Conservation (phyloP, 2,113 vertebrate species). For the Anarhynchus alexandrinus region DNA sequence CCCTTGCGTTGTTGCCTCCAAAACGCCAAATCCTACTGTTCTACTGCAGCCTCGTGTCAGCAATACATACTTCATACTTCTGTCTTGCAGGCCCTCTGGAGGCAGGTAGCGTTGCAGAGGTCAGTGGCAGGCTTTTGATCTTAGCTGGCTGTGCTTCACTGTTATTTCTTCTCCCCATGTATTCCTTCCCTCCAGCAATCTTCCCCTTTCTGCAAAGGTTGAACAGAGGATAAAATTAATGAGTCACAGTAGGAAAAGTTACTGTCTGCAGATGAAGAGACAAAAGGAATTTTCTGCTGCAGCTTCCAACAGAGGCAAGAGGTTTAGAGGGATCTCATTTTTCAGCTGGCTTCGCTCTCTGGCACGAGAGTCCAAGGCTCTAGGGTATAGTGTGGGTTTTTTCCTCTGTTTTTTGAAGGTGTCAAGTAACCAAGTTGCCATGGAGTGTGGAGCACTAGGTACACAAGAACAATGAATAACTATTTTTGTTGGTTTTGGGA, state of each 20-base stretch:
- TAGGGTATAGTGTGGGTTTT: neutral
- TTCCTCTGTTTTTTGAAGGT: neutral
- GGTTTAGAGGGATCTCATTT: neutral
- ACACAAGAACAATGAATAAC: neutral
- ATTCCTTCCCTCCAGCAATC: neutral
- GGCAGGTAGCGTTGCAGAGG: neutral
- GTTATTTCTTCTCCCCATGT: neutral
- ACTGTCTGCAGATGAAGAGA: neutral
- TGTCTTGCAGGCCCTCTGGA: neutral
- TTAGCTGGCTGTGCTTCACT: neutral
- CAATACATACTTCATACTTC: neutral
- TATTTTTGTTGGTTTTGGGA: neutral
- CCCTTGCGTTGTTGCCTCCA: neutral
- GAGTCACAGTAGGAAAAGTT: neutral
- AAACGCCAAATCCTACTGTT: neutral
- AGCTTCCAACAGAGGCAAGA: conserved; percentile 9
- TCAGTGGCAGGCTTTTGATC: neutral
- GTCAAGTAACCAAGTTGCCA: neutral
- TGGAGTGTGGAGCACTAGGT: neutral
- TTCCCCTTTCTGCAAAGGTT: neutral
- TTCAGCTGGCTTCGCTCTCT: neutral
- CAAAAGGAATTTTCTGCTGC: conserved; percentile 11
- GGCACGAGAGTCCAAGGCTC: neutral
- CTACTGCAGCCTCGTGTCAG: neutral
- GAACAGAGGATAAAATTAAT: neutral